Percentiles rank a stretch among this genome's conserved stretches.
Conservation (phyloP, 2,888 invertebrate genomes). For the Pristionchus maxplancki region DNA sequence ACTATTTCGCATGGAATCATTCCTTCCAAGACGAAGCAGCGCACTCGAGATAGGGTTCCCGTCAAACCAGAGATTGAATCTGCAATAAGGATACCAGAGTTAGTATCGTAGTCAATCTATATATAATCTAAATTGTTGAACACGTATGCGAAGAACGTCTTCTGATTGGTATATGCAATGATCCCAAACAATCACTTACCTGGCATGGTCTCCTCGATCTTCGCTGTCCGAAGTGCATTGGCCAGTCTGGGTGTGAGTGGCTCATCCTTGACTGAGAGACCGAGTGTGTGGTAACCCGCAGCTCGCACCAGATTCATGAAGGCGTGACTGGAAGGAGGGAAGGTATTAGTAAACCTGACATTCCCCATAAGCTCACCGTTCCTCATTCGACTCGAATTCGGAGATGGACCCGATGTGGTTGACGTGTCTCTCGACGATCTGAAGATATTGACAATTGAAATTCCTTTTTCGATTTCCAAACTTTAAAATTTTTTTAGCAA, state of each 20-base stretch:
- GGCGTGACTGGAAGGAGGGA: slow-evolving; percentile 28
- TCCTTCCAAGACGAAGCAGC: not conserved
- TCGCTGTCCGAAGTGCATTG: slow-evolving; percentile 21
- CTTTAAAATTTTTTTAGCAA: too few species aligned
- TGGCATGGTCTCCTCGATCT: slow-evolving; percentile 40
- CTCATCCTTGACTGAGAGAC: slow-evolving; percentile 57
- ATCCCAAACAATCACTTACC: slow-evolving; percentile 27
- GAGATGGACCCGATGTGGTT: slow-evolving; percentile 57
- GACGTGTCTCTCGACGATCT: slow-evolving; percentile 67
- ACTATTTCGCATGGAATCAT: slow-evolving; percentile 43
- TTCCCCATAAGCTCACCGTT: slow-evolving; percentile 35
- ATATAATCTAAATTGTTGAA: not conserved
- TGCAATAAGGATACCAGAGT: slow-evolving; percentile 28
- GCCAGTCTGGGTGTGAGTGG: not conserved
- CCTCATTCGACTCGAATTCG: slow-evolving; percentile 53
- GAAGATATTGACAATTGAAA: not conserved
- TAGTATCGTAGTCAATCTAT: too few species aligned
- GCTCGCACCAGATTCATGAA: slow-evolving; percentile 64
- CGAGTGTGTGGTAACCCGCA: slow-evolving; percentile 61
- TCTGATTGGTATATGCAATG: too few species aligned
- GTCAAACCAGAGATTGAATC: slow-evolving; percentile 29
- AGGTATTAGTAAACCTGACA: too few species aligned
- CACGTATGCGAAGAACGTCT: too few species aligned
- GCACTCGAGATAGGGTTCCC: slow-evolving; percentile 33
- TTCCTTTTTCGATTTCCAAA: not conserved